Base-by-base conservation (phyloP, 2,888 invertebrate genomes). In the Aplocera efformata region DNA sequence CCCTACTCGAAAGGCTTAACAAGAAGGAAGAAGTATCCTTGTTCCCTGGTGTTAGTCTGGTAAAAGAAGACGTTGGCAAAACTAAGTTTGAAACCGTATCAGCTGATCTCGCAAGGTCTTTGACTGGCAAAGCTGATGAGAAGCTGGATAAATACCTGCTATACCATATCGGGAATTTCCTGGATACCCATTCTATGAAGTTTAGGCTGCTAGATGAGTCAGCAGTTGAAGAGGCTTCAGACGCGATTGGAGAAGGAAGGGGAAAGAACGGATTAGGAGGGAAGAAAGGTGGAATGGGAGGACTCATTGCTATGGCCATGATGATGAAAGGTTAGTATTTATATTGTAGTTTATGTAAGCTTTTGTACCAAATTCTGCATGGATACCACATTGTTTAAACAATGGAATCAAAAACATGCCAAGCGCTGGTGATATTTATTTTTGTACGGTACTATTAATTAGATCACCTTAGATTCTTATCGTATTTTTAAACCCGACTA, bases 131-230 rank as follows among this genome's bases (percentile, higher is more conserved):
- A 61, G 90, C 92, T 1, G 92, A 92, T 58, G 92, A 92, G 7
- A 89, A 92, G 7, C 72, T 94, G 37, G 94, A 94, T 65, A 93
- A 92, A 7, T 93, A 91, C 56, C 88, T 95, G 22, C 63, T 93
- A 52, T 92, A 91, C 54, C 92, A 92, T 60, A 74, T 94, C 24
- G 90, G 91, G 10, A 90, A 89, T 29, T 93, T 94, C 53, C 67
- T 94, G 32, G 92, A 91, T 68, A 92, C 91, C 7, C 93, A 94
- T 57, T 91, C 92, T 0, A 79, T 94, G 50, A 91, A 92, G 35
- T 85, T 94, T 45, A 91, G 91, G 58, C 81, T 94, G 8, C 81
- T 93, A 60, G 91, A 93, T 60, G 88, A 90, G 7, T 72, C 79
- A 31, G 82, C 90, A 1, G 83, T 89, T n/a, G 89, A 89, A 29